Conservation (phyloP, 2,888 invertebrate genomes). For the Gryllus longicercus region DNA sequence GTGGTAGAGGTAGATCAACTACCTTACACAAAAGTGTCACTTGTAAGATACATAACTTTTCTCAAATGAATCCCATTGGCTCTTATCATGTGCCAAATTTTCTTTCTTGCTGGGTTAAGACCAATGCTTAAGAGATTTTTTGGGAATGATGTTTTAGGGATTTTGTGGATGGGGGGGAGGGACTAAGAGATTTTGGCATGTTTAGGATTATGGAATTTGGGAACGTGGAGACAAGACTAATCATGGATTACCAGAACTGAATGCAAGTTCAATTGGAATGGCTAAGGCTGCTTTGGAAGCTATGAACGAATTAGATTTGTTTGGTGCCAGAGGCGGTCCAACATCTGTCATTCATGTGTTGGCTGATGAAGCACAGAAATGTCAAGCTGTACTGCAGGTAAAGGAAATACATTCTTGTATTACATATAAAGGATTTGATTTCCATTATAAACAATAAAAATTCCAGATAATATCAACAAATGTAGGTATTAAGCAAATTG, state of each 20-base stretch:
- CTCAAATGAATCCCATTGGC: no score
- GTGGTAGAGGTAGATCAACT: no score
- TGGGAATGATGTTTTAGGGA: no score
- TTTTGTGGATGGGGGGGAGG: no score
- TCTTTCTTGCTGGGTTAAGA: no score
- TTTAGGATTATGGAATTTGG: constrained; percentile 95
- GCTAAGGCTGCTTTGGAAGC: constrained; percentile 98
- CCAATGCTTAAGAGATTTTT: no score
- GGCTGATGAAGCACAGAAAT: constrained; percentile 98
- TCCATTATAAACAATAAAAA: neutral
- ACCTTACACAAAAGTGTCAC: no score
- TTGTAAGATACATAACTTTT: no score
- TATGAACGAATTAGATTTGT: constrained; percentile 96
- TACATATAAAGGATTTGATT: neutral
- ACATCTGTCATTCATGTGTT: constrained; percentile 96
- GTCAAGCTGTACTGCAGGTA: constrained; percentile 88
- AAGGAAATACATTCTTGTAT: constrained; percentile 20
- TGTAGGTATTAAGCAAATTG: no score
- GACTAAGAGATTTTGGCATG: no score
- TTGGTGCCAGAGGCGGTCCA: constrained; percentile 94
- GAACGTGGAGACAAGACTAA: constrained; percentile 99
- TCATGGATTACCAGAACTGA: constrained; percentile 96
- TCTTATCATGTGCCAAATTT: no score
- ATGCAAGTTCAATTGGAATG: constrained; percentile 99
- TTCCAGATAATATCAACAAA: neutral